Conservation (phyloP, 1,140 invertebrate species). For the Platorchestia sp. region DNA sequence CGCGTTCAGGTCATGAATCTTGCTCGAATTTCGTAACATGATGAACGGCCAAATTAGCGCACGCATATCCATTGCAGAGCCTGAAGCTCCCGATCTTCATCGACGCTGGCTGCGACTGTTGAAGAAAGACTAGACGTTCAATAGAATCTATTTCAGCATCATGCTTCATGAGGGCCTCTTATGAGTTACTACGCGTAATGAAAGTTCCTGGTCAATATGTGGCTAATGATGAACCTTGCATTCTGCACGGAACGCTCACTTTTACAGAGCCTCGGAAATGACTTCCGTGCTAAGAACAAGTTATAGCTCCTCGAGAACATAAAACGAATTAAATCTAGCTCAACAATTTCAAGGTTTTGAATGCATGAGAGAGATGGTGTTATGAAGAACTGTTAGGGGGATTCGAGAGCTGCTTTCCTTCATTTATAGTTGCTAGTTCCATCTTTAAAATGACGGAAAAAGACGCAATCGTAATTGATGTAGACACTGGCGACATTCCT, state of each 20-base stretch:
- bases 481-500: too few relatives aligned
- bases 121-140: background rate
- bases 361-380: too few relatives aligned
- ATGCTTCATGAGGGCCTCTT: background rate
- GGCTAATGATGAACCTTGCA: background rate
- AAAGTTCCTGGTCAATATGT: background rate
- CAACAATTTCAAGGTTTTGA: background rate
- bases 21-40: conserved; percentile 44
- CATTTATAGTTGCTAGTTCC: too few relatives aligned
- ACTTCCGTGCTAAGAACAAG: background rate
- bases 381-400: too few relatives aligned
- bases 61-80: background rate
- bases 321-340: background rate
- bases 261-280: background rate
- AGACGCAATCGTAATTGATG: too few relatives aligned
- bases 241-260: too few relatives aligned
- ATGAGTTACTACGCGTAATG: background rate
- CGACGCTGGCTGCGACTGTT: background rate
- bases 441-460: too few relatives aligned
- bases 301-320: background rate
- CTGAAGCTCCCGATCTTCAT: background rate
- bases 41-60: conserved; percentile 35
- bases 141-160: background rate
- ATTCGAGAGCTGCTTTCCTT: too few relatives aligned
- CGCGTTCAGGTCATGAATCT: conserved; percentile 34